Base-by-base conservation (phyloP, 2,113 vertebrate species). In the Gambusia holbrooki region DNA sequence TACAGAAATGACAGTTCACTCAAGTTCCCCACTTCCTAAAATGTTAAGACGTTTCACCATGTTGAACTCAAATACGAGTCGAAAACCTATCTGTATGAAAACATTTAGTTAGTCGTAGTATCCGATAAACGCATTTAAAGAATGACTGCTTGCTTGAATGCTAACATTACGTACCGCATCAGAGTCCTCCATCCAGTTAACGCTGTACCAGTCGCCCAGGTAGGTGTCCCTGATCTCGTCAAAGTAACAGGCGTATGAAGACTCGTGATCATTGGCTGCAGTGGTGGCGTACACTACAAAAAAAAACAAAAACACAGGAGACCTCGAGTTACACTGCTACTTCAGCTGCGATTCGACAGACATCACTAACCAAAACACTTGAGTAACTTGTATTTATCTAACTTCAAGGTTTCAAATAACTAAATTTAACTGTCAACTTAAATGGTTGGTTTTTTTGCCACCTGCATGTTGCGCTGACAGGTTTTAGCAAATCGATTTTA, bases 161-260 rank as follows among this genome's bases (percentile, higher is more conserved):
- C 17, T 5, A 19, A 19, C 29, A 33, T 15, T 12, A 35, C 32
- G 1, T 87, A 98, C 98, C 94, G 85, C 78, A 19, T 99, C 98
- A 0, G 98, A 99, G 88, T 99, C 98, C 76, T 99, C 98, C 98
- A 99, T 97, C 98, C 98, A 99, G 89, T 96, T 97, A 48, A 99
- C 97, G 0, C 98, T 99, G 94, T 99, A 99, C 96, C 92, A 96
- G 93, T 99, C 98, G 3, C 98, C 98, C 92, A 99, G 94, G 85
- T 97, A 99, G 0, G 98, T 99, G 58, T 94, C 88, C 77, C 98
- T 95, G 84, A 90, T 68, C 0, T 97, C 95, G 17, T 99, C 98
- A 0, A 95, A 99, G 90, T 99, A 99, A 81, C 98, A 99, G 22
- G 98, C 98, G 0, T 97, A 99, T 0, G 98, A 99, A 0, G 98